A percentile compares a stretch with the other conserved stretches of the same genome.
These are phyloP conservation scores for Melanotaenia maccullochi DNA, from an alignment of 2,797 vertebrate genomes.

Conservation along the genomic window DNA sequence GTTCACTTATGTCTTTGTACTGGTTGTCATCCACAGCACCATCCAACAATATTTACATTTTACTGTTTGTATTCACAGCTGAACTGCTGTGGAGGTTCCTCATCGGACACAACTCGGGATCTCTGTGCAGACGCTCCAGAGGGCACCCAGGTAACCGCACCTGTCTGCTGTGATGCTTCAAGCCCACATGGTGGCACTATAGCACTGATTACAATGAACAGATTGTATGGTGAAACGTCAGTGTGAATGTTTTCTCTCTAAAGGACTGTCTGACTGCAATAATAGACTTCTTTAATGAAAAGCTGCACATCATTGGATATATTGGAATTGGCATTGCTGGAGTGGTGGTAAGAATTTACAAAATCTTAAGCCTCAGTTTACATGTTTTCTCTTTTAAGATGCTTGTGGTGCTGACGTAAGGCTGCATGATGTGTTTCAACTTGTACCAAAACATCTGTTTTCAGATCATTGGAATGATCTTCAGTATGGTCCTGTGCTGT, in stretches of 20 bases:
- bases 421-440: background rate
- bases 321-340: conserved; percentile 92
- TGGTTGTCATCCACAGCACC: background rate
- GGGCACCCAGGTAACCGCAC: conserved; percentile 57
- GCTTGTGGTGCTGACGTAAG: background rate
- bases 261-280: conserved; percentile 91
- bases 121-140: conserved; percentile 48
- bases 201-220: background rate
- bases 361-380: background rate
- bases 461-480: conserved; percentile 97
- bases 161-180: conserved; percentile 8
- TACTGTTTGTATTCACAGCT: conserved; percentile 65
- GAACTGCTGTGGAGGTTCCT: conserved; percentile 74
- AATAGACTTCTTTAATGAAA: conserved; percentile 84
- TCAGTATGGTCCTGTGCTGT: conserved; percentile 98
- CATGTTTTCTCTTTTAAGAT: background rate
- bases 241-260: conserved; percentile 13
- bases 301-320: conserved; percentile 91
- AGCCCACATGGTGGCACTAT: conserved; percentile 52
- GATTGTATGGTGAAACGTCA: background rate
- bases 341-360: conserved; percentile 87
- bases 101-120: background rate
- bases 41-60: background rate
- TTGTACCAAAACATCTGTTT: conserved; percentile 6
- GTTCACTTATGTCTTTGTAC: background rate